Evolutionary conservation across 2,113 vertebrate genomes (phyloP).

Genomic region (Heterocephalus glaber): DNA sequence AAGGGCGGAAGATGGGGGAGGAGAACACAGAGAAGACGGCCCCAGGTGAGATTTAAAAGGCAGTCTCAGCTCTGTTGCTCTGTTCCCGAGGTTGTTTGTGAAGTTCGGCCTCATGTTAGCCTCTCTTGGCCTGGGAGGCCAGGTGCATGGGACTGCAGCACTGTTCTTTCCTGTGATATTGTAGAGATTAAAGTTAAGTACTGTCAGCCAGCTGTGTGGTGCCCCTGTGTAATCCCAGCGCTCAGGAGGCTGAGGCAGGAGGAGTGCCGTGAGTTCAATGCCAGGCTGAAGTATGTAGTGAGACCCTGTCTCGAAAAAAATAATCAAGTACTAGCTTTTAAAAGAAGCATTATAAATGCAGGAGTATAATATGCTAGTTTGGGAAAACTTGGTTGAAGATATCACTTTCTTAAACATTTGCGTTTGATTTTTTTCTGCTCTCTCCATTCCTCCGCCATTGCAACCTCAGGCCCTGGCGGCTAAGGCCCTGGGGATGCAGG

Average conservation of each 20-base stretch:
- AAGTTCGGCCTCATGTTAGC: not conserved
- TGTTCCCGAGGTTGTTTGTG: not conserved
- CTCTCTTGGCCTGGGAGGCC: not conserved
- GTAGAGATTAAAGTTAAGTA: not conserved
- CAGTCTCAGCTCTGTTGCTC: accelerated
- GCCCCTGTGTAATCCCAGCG: not conserved
- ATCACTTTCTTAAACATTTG: not conserved
- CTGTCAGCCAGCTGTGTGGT: not conserved
- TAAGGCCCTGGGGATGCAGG: not conserved
- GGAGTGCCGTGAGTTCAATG: not conserved
- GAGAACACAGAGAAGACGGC: accelerated
- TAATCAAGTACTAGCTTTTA: not conserved
- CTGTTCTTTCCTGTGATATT: not conserved
- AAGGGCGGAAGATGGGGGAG: not conserved
- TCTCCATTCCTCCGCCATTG: not conserved
- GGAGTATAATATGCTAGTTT: not conserved
- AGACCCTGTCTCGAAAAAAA: not conserved
- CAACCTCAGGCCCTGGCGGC: not conserved
- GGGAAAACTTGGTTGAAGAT: not conserved
- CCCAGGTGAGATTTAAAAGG: too few species aligned
- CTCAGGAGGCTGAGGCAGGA: not conserved
- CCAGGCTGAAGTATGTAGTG: not conserved
- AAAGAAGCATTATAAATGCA: not conserved
- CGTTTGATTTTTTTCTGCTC: not conserved
- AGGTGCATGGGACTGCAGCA: accelerated